Percentiles rank a stretch among this genome's conserved stretches.
phyloP scores from a whole-genome alignment of 2,888 invertebrate genomes.

The Drosophila pseudotakahashii region DNA sequence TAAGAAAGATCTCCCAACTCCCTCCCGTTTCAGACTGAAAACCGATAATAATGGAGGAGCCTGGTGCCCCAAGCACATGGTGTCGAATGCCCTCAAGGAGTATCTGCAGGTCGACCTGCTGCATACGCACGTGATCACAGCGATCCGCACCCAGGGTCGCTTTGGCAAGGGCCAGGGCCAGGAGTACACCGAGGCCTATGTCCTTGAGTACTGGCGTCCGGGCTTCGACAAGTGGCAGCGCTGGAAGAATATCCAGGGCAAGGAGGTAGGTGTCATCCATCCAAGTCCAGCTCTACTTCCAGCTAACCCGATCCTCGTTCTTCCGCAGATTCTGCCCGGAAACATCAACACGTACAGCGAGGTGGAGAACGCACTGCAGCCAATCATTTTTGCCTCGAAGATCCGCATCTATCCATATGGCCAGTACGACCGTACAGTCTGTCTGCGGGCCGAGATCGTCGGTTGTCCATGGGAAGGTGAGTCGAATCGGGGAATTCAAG shows the following conservation, averaged over 20 bases:
- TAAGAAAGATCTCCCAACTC: slow-evolving; percentile 59
- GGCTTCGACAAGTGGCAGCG: slow-evolving; percentile 89
- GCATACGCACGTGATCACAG: slow-evolving; percentile 88
- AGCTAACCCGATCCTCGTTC: slow-evolving; percentile 2
- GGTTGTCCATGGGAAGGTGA: slow-evolving; percentile 92
- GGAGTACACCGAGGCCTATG: slow-evolving; percentile 92
- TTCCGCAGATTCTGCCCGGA: slow-evolving; percentile 89
- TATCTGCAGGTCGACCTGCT: slow-evolving; percentile 90
- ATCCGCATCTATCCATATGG: slow-evolving; percentile 92
- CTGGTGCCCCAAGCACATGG: slow-evolving; percentile 92
- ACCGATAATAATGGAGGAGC: slow-evolving; percentile 92
- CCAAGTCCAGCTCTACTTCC: too few relatives aligned
- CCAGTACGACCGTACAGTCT: slow-evolving; percentile 90
- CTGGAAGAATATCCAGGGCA: slow-evolving; percentile 90
- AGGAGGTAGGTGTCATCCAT: slow-evolving; percentile 87
- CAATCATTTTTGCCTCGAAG: slow-evolving; percentile 90
- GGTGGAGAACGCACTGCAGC: slow-evolving; percentile 89
- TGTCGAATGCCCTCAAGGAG: slow-evolving; percentile 89
- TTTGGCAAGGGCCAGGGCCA: slow-evolving; percentile 93
- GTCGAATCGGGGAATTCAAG: slow-evolving; percentile 68
- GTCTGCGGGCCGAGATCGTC: slow-evolving; percentile 92
- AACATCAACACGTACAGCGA: slow-evolving; percentile 92
- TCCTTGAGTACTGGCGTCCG: slow-evolving; percentile 91
- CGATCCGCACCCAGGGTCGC: slow-evolving; percentile 91
- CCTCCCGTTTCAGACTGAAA: slow-evolving; percentile 87